Conservation (phyloP, 2,113 vertebrate species). For the Arizona elegans region DNA sequence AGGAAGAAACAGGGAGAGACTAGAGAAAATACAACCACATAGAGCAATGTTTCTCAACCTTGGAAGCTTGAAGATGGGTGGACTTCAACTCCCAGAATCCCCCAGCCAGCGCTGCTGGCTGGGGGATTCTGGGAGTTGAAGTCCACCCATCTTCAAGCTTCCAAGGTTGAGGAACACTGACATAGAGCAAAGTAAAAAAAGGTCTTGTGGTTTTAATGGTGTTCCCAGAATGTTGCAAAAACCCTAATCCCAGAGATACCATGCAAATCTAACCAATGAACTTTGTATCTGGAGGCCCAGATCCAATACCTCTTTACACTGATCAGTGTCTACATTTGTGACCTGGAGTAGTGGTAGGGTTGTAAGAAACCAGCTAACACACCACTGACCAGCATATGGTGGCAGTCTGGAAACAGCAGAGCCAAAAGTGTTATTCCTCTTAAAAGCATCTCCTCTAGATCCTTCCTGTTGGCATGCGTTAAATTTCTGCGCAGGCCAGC, state of each 20-base stretch:
- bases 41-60: not conserved
- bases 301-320: not conserved
- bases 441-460: not conserved
- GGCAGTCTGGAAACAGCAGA: not conserved
- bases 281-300: not conserved
- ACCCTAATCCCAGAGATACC: not conserved
- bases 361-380: not conserved
- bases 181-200: not conserved
- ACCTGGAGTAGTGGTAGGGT: not conserved
- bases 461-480: not conserved
- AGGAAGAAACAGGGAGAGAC: too few relatives aligned
- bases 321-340: not conserved
- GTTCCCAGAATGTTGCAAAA: not conserved
- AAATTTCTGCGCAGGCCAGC: not conserved
- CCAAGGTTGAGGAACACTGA: too few relatives aligned
- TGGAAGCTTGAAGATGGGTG: too few relatives aligned
- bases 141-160: too few relatives aligned
- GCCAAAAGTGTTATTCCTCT: not conserved
- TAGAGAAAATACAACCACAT: not conserved
- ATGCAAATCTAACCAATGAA: not conserved
- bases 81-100: too few relatives aligned
- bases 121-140: too few relatives aligned
- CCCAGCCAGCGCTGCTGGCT: too few relatives aligned
- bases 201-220: not conserved
- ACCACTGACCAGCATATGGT: not conserved